phyloP scores from a whole-genome alignment of 2,888 invertebrate genomes.

The Dyspetes luteomarginatus region DNA sequence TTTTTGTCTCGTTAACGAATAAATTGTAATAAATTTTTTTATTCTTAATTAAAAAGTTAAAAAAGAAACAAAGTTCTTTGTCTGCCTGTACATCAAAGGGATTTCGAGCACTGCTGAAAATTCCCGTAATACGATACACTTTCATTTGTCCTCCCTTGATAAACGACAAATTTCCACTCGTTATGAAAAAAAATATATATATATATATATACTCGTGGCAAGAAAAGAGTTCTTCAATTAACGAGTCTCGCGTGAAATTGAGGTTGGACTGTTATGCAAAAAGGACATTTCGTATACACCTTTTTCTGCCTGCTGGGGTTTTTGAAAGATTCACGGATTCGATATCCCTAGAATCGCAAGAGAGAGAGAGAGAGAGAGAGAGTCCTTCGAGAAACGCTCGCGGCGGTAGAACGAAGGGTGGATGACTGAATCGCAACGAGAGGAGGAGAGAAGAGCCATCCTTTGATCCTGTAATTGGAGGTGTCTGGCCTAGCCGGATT shows the following conservation, averaged over 20 bases:
- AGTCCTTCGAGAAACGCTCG: conserved; percentile 66
- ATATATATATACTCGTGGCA: neutral
- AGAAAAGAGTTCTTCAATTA: conserved; percentile 58
- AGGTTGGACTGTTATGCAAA: conserved; percentile 56
- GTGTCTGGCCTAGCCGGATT: conserved; percentile 70
- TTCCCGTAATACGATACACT: conserved; percentile 25
- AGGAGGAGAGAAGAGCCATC: conserved; percentile 60
- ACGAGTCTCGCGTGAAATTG: conserved; percentile 60
- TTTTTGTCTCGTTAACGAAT: neutral
- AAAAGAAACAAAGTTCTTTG: neutral
- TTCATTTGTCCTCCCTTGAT: neutral
- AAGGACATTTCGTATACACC: conserved; percentile 45
- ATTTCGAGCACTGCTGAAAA: conserved; percentile 36
- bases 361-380: conserved; percentile 28
- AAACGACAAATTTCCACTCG: conserved; percentile 4
- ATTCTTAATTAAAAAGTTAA: neutral
- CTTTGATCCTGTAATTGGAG: conserved; percentile 79
- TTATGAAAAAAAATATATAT: conserved; percentile 24
- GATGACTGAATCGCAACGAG: conserved; percentile 22
- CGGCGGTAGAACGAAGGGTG: conserved; percentile 19
- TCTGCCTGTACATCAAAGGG: conserved; percentile 41
- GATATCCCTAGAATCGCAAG: neutral
- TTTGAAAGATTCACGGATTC: conserved; percentile 2
- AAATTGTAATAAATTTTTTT: neutral
- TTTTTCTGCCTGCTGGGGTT: conserved; percentile 39